Conservation (phyloP, 2,797 vertebrate species). For the Amniataba percoides region DNA sequence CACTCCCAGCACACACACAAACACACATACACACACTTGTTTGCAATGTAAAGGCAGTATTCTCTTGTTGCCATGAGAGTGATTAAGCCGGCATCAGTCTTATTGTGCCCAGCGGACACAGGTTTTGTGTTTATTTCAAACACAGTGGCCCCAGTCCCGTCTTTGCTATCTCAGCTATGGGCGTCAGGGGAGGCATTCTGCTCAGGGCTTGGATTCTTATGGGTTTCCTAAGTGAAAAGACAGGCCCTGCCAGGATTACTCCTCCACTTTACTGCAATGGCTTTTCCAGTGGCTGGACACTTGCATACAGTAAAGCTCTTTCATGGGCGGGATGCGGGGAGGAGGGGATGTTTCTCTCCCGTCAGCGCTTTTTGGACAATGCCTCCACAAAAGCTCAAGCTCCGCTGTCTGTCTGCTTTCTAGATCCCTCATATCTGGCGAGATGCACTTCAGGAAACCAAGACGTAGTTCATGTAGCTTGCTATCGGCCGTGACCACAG, state of each 20-base stretch:
- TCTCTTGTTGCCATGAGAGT: constrained; percentile 48
- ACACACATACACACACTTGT: constrained; percentile 37
- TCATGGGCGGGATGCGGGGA: constrained; percentile 27
- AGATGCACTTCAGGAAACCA: not conserved
- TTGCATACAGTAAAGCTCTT: constrained; percentile 62
- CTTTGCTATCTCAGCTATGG: constrained; percentile 78
- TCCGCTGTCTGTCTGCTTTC: constrained; percentile 60
- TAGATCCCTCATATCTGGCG: constrained; percentile 62
- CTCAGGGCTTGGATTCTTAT: constrained; percentile 78
- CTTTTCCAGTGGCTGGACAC: constrained; percentile 81
- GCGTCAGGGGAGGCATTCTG: constrained; percentile 78
- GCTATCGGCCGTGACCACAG: constrained; percentile 43
- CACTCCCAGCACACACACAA: not conserved
- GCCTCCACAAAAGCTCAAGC: constrained; percentile 57
- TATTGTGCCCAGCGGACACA: constrained; percentile 67
- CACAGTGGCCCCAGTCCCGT: constrained; percentile 62
- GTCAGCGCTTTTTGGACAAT: constrained; percentile 73
- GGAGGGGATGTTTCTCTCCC: constrained; percentile 38
- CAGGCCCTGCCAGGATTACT: constrained; percentile 72
- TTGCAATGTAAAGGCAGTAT: constrained; percentile 39
- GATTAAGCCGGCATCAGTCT: constrained; percentile 56
- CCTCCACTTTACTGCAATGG: constrained; percentile 70
- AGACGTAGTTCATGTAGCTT: constrained; percentile 58
- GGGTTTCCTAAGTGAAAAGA: constrained; percentile 82
- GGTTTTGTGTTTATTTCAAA: constrained; percentile 74